Conservation (phyloP, 2,888 invertebrate species). For the Napeogenes inachia region DNA sequence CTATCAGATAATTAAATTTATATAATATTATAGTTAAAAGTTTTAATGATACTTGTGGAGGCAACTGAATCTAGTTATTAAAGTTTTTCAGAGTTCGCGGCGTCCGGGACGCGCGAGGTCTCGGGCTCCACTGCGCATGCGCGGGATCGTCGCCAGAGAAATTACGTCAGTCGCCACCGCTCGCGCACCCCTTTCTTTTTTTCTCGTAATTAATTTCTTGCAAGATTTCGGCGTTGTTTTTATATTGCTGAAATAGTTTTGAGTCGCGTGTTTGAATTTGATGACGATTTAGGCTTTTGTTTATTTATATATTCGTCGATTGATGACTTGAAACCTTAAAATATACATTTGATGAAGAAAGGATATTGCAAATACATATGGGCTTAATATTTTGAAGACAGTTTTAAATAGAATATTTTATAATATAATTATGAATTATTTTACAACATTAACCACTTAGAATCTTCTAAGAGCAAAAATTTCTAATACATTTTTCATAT, state of each 20-base stretch:
- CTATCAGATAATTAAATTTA: too few species aligned
- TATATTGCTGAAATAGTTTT: slow-evolving; percentile 21
- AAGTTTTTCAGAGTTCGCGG: slow-evolving; percentile 30
- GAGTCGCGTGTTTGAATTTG: not conserved
- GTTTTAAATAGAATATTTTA: not conserved
- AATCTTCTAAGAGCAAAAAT: slow-evolving; percentile 61
- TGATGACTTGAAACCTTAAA: too few species aligned
- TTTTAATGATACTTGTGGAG: not conserved
- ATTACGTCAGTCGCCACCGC: slow-evolving; percentile 66
- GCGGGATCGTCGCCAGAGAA: slow-evolving; percentile 45
- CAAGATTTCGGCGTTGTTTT: slow-evolving; percentile 60
- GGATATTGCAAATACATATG: too few species aligned
- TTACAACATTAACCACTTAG: slow-evolving; percentile 42
- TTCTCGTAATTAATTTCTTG: slow-evolving; percentile 72
- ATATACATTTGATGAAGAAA: too few species aligned
- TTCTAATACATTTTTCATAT: slow-evolving; percentile 51
- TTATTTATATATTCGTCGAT: too few species aligned
- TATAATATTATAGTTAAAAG: too few species aligned
- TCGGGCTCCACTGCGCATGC: slow-evolving; percentile 58
- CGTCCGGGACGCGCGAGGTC: slow-evolving; percentile 66
- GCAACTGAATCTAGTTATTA: slow-evolving; percentile 3
- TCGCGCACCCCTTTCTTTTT: slow-evolving; percentile 72
- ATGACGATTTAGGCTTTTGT: not conserved
- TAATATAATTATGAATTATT: slow-evolving; percentile 6
- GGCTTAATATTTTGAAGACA: too few species aligned